phyloP scores from a whole-genome alignment of 2,888 invertebrate genomes.

The Leptinotarsa juncta region DNA sequence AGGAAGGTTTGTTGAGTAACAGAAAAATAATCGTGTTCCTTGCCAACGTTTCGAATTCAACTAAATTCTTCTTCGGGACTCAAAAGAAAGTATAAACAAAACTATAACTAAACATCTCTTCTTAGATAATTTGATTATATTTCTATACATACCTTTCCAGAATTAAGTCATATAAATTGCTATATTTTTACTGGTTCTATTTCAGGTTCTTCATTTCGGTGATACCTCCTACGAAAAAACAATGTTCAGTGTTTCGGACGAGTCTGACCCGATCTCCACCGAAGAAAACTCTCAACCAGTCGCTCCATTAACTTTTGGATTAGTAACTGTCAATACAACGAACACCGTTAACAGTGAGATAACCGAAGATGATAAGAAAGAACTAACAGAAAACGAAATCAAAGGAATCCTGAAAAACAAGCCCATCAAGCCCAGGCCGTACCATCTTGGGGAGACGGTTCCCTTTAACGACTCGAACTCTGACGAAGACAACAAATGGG shows the following conservation, averaged over 20 bases:
- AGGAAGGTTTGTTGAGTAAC: too few species aligned
- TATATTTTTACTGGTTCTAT: neutral
- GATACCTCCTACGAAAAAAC: constrained; percentile 68
- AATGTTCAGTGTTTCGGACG: constrained; percentile 57
- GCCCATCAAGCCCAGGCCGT: constrained; percentile 79
- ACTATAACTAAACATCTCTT: too few species aligned
- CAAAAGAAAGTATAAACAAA: too few species aligned
- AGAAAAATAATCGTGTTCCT: neutral
- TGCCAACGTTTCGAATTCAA: too few species aligned
- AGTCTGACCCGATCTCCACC: constrained; percentile 28
- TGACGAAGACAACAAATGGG: constrained; percentile 65
- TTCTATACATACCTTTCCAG: too few species aligned
- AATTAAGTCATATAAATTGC: too few species aligned
- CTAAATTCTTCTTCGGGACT: too few species aligned
- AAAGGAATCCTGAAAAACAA: constrained; percentile 81
- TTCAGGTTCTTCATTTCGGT: constrained; percentile 77
- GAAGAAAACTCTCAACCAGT: constrained; percentile 44
- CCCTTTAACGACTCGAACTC: constrained; percentile 55
- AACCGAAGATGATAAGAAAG: constrained; percentile 52
- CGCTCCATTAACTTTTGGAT: constrained; percentile 43
- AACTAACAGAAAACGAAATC: constrained; percentile 63
- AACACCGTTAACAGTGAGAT: constrained; percentile 59
- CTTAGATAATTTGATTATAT: too few species aligned
- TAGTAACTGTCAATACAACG: constrained; percentile 58
- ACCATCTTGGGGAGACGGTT: constrained; percentile 76